Evolutionary conservation across 2,888 invertebrate genomes (phyloP), one percentile per base, ranked within the genome.

Genomic region (Zygaena filipendulae): DNA sequence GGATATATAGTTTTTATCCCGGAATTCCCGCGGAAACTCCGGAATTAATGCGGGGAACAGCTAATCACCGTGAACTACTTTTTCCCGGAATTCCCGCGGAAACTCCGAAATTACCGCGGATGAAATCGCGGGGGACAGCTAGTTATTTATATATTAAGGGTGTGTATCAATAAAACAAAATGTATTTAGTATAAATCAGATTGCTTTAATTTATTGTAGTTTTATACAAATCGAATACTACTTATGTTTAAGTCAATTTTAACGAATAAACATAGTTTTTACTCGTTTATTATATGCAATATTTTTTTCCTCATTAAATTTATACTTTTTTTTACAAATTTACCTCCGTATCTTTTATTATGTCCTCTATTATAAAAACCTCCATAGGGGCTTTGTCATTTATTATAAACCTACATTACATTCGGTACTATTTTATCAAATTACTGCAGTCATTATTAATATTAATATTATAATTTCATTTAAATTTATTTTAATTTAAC

Each of bases 181-280:
- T n/a, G 38, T 4, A 3, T 14, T 27, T 69, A 72, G 66, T 79
- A 81, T 75, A 80, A 81, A 80, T 75, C 74, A 75, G 79, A 80
- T 80, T 70, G 77, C 71, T 81, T 81, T 81, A 81, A 72, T 81
- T 75, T 77, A 68, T 60, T 64, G 67, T 68, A 77, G 53, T 81
- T 79, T 80, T 80, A 79, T 81, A 81, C 79, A 81, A 80, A 80
- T 77, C 71, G 77, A 81, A 66, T 74, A 63, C 80, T 80, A 80
- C 79, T 77, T 74, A 71, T 67, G 70, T 63, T 77, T n/a, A n/a
- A 80, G 66, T 72, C 64, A 72, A 75, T 80, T 63, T 72, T 74
- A 72, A 75, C 79, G 74, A 79, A 74, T 72, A 77, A 69, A 63
- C 58, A 59, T n/a, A n/a, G n/a, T 64, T 39, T 72, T 74, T 80